Evolutionary conservation across 2,888 invertebrate species (phyloP).

Genomic region (Molanna angustata): DNA sequence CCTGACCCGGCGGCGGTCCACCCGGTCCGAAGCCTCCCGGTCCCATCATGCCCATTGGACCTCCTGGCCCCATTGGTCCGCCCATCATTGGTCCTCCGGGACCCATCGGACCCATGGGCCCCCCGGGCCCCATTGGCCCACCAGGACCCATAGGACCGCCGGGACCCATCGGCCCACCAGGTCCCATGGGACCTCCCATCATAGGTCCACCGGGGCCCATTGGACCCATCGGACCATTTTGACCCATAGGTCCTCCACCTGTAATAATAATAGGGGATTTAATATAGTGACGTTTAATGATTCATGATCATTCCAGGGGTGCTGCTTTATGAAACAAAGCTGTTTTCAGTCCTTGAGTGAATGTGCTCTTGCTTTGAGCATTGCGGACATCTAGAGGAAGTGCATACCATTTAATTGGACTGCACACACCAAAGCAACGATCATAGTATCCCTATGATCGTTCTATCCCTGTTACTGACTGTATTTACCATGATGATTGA

Average conservation of each 20-base stretch:
- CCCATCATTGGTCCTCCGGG: constrained; percentile 23
- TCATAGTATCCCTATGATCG: too few species aligned
- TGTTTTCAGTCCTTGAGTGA: too few species aligned
- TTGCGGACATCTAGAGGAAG: too few species aligned
- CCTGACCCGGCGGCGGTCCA: constrained; percentile 24
- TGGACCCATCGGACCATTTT: constrained; percentile 34
- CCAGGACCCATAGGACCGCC: constrained; percentile 32
- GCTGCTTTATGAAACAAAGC: too few species aligned
- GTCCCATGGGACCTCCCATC: constrained; percentile 31
- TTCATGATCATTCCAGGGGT: too few species aligned
- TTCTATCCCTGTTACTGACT: too few species aligned
- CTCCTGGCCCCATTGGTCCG: constrained; percentile 18
- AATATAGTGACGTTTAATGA: too few species aligned
- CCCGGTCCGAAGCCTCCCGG: constrained; percentile 14
- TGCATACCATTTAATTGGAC: too few species aligned
- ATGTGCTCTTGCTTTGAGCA: too few species aligned
- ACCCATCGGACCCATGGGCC: constrained; percentile 31
- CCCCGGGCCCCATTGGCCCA: constrained; percentile 37
- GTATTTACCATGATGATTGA: too few species aligned
- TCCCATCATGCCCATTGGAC: constrained; percentile 26
- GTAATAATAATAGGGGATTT: too few species aligned
- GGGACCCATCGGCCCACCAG: constrained; percentile 36
- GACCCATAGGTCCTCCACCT: constrained; percentile 36
- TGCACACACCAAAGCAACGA: too few species aligned
- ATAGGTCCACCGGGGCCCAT: constrained; percentile 33